These are phyloP conservation scores for Tribolium castaneum DNA, from an alignment of 1,140 invertebrate species.

Conservation along the genomic window DNA sequence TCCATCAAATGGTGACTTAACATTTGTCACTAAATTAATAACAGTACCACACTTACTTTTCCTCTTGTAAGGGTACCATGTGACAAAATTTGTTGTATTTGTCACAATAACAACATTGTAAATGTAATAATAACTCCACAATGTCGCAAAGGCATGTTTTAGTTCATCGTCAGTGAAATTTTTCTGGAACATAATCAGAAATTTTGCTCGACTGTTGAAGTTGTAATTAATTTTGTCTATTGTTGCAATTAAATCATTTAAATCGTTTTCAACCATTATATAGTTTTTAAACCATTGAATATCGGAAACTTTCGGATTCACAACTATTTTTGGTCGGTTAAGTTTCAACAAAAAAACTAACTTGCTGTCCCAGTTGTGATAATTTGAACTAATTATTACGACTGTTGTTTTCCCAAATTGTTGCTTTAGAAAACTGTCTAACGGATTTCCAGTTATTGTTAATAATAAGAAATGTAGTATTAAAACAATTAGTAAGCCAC, in stretches of 20 bases:
- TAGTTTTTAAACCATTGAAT: neutral
- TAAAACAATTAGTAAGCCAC: no score
- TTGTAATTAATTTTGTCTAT: neutral
- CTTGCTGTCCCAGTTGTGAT: neutral
- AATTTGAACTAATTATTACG: neutral
- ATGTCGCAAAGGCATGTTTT: neutral
- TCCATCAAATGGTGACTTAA: neutral
- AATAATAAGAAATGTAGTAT: no score
- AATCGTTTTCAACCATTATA: neutral
- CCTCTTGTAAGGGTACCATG: conserved; percentile 2
- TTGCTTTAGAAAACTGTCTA: conserved; percentile 39
- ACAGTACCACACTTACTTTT: neutral
- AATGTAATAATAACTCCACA: neutral
- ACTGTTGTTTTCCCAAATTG: conserved; percentile 24
- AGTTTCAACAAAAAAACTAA: neutral
- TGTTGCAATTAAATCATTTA: neutral
- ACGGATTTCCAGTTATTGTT: no score
- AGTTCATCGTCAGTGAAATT: neutral
- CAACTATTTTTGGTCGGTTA: neutral
- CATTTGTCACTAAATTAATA: neutral
- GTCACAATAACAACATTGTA: conserved; percentile 4
- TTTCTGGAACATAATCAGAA: neutral
- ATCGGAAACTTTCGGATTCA: neutral
- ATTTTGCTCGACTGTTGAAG: neutral
- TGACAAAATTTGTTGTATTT: neutral